A percentile compares a stretch with the other conserved stretches of the same genome.
phyloP scores from a whole-genome alignment of 2,113 vertebrate genomes.

The Cinclus mexicanus region DNA sequence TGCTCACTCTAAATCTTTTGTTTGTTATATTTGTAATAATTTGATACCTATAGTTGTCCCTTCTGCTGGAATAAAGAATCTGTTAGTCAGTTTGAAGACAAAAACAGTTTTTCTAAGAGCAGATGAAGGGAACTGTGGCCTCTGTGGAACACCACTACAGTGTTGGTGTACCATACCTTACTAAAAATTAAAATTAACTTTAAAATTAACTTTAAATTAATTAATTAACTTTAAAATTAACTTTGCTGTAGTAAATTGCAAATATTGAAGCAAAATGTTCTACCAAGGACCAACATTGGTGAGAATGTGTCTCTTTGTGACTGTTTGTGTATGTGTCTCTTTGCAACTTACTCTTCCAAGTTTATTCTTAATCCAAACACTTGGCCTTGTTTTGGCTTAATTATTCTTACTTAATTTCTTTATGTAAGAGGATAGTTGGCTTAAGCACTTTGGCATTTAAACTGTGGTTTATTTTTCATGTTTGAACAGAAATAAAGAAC shows the following conservation, averaged over 20 bases:
- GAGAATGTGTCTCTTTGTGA: background rate
- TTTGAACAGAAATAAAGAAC: constrained; percentile 83
- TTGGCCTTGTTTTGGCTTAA: background rate
- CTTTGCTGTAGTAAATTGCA: background rate
- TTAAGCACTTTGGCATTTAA: background rate
- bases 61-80: background rate
- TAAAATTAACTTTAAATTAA: background rate
- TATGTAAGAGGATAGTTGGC: background rate
- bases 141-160: background rate
- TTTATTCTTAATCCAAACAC: background rate
- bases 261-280: background rate
- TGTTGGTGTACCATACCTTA: background rate
- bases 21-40: background rate
- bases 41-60: background rate
- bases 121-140: background rate
- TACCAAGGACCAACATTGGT: background rate
- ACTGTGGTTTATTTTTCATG: background rate
- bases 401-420: background rate
- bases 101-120: background rate
- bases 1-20: background rate
- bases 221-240: background rate
- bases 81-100: background rate
- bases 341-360: background rate
- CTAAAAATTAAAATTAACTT: background rate
- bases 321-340: background rate